Base-by-base conservation (phyloP, 2,888 invertebrate genomes). In the Thalpophila matura region DNA sequence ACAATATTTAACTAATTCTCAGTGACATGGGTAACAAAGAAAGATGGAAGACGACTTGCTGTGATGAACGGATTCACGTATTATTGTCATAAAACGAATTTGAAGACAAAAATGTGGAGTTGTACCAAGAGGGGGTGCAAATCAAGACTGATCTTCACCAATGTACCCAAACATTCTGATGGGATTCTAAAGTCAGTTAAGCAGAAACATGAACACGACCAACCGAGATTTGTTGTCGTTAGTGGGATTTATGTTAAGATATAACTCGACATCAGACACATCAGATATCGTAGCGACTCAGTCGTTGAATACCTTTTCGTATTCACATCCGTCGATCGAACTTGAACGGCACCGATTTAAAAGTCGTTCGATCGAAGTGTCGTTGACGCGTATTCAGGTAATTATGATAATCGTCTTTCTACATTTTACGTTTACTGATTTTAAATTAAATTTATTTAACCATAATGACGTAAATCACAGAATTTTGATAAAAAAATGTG, bases 21-120 rank as follows among this genome's bases (percentile, higher is more conserved):
- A 81, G 81, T 79, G 2, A 43, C 27, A 14, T 80, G 60, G 49
- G 55, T 78, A 9, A 22, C 24, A 5, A 80, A 76, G 14, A n/a
- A 12, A 3, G 49, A 47, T 26, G 79, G 75, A 0, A 77, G 63
- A 38, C 33, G 37, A 16, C 22, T 79, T 5, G 79, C 74, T 2
- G 20, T 83, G 1, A 14, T 71, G 5, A 57, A 74, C n/a, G 77
- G 77, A 4, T 80, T 55, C 49, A 66, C 70, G 1, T 79, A 71
- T 43, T 78, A 77, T 35, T 50, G 53, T 16, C 43, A 59, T 7
- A 35, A 35, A 14, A 33, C 16, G 4, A 10, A 35, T 9, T 0
- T 14, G n/a, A 43, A 45, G 20, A 45, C 54, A 1, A 35, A 18
- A 16, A 35, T 18, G 18, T 54, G 54, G 54, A 43, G 43, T 9